Percentiles rank a stretch among this genome's conserved stretches.
Evolutionary conservation across 1,140 invertebrate species (phyloP).

Genomic region (Archegozetes longisetosus): DNA sequence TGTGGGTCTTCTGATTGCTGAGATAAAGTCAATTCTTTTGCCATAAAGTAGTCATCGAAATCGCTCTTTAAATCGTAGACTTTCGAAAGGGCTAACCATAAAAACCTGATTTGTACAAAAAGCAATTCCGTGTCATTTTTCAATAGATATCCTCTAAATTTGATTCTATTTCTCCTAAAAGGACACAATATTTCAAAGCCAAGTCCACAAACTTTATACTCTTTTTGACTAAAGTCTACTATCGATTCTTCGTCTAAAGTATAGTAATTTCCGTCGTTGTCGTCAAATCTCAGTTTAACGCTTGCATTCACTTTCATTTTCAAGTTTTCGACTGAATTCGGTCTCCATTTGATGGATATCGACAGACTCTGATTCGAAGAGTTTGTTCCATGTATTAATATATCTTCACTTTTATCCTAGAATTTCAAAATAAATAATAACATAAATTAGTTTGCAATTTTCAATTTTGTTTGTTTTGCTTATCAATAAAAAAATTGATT

Average conservation of each 20-base stretch:
- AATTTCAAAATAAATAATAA: neutral
- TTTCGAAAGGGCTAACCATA: neutral
- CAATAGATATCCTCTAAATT: slow-evolving; percentile 7
- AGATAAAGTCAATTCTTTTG: neutral
- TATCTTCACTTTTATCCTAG: slow-evolving; percentile 2
- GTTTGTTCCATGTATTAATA: slow-evolving; percentile 1
- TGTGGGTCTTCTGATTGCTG: neutral
- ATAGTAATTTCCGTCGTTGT: neutral
- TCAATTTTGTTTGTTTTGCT: neutral
- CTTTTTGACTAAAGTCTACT: slow-evolving; percentile 1
- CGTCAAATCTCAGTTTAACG: slow-evolving; percentile 1
- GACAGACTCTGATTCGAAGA: neutral
- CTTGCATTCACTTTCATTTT: slow-evolving; percentile 2
- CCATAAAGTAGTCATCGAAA: slow-evolving; percentile 1
- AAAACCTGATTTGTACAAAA: slow-evolving; percentile 1
- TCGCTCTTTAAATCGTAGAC: neutral
- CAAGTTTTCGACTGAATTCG: neutral
- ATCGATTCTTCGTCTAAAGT: neutral
- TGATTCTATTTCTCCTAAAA: neutral
- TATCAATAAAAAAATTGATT: too few species aligned
- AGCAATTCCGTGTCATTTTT: neutral
- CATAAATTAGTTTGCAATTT: neutral
- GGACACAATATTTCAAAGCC: neutral
- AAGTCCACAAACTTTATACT: slow-evolving; percentile 5
- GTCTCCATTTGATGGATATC: neutral